Evolutionary conservation across 2,888 invertebrate genomes (phyloP).

Genomic region (Ichneumon xanthorius): DNA sequence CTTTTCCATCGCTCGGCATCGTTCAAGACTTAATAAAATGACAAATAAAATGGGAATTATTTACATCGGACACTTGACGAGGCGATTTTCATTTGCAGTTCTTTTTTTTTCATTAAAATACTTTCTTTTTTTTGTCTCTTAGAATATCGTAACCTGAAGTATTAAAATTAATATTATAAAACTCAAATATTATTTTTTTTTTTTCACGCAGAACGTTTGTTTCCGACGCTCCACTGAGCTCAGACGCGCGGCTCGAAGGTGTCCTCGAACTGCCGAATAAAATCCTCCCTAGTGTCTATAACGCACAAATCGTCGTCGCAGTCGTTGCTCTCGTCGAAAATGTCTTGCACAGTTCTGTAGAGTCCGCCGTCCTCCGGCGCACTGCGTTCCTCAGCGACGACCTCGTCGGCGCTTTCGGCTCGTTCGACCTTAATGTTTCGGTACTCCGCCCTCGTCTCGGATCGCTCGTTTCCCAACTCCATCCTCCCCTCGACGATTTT

Average conservation of each 20-base stretch:
- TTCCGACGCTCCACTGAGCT: background rate
- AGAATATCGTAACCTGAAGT: background rate
- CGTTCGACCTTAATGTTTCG: background rate
- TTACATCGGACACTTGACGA: background rate
- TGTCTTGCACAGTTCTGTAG: conserved; percentile 81
- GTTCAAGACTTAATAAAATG: background rate
- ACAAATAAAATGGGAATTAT: conserved; percentile 17
- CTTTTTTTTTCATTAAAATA: background rate
- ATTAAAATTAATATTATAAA: background rate
- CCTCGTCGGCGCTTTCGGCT: background rate
- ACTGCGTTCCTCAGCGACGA: conserved; percentile 26
- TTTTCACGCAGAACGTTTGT: too few relatives aligned
- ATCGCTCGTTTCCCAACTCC: conserved; percentile 60
- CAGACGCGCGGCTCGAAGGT: conserved; percentile 20
- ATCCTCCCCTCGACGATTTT: conserved; percentile 76
- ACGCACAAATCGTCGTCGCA: conserved; percentile 73
- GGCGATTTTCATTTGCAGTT: too few relatives aligned
- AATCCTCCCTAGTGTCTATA: conserved; percentile 63
- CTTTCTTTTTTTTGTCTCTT: background rate
- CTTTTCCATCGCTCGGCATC: background rate
- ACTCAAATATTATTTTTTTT: background rate
- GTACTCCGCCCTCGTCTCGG: background rate
- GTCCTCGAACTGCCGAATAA: conserved; percentile 60
- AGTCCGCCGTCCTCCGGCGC: conserved; percentile 20
- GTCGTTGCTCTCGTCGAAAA: conserved; percentile 81